phyloP scores from a whole-genome alignment of 1,140 invertebrate genomes.

The Eumeta japonica region DNA sequence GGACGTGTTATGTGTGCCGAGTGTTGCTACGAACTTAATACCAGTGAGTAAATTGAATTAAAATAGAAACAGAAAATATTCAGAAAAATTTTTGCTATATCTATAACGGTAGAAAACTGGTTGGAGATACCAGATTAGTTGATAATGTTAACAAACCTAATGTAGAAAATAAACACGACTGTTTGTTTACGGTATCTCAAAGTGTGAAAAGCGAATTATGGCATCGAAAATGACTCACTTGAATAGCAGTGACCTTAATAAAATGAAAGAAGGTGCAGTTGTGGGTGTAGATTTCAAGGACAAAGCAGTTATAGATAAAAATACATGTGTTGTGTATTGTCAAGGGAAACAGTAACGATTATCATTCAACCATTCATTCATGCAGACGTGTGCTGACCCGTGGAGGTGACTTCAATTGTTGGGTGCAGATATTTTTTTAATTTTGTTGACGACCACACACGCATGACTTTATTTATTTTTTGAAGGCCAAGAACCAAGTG shows the following conservation, averaged over 20 bases:
- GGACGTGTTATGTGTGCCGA: too few relatives aligned
- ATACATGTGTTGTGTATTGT: too few relatives aligned
- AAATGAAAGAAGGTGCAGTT: slow-evolving; percentile 9
- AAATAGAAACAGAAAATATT: slow-evolving; percentile 1
- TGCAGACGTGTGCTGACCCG: slow-evolving; percentile 40
- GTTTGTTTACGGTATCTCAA: slow-evolving; percentile 1
- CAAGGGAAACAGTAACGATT: slow-evolving; percentile 18
- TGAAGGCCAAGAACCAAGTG: too few relatives aligned
- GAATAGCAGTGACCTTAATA: slow-evolving; percentile 8
- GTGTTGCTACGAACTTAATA: too few relatives aligned
- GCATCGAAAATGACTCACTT: slow-evolving; percentile 12
- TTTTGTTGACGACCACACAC: slow-evolving; percentile 9
- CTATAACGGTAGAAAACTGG: background rate
- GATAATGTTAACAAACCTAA: slow-evolving; percentile 6
- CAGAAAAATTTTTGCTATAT: background rate
- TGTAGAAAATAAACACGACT: background rate
- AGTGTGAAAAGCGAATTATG: slow-evolving; percentile 1
- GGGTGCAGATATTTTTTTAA: slow-evolving; percentile 29
- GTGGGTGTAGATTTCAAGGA: slow-evolving; percentile 8
- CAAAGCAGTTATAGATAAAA: too few relatives aligned
- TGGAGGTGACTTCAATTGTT: slow-evolving; percentile 24
- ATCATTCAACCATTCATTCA: slow-evolving; percentile 17
- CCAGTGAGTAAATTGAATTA: background rate
- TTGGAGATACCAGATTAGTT: background rate
- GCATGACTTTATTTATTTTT: slow-evolving; percentile 3